Percentiles rank a stretch among this genome's conserved stretches.
These are phyloP conservation scores for Cavia aperea DNA, from an alignment of 2,113 vertebrate species.

Conservation along the genomic window DNA sequence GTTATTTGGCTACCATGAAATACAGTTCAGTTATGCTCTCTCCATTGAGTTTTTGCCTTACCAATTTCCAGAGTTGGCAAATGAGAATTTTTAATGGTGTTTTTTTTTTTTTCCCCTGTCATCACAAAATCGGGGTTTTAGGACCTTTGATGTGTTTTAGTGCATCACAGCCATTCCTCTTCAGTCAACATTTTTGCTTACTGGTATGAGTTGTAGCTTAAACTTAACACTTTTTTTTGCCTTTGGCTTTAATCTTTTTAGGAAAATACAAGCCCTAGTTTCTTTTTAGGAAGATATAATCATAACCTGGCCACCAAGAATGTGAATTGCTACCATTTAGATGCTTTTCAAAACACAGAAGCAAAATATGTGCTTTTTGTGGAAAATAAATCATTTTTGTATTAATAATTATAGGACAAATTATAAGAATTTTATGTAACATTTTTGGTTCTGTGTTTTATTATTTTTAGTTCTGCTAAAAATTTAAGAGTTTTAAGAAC, in stretches of 20 bases:
- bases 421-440: background rate
- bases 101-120: background rate
- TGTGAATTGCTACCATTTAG: background rate
- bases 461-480: background rate
- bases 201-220: background rate
- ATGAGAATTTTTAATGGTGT: accelerated
- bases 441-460: background rate
- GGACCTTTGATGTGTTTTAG: background rate
- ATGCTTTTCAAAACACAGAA: background rate
- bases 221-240: background rate
- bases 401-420: background rate
- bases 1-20: background rate
- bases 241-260: background rate
- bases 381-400: background rate
- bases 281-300: background rate
- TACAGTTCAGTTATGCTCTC: background rate
- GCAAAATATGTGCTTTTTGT: background rate
- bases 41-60: background rate
- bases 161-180: background rate
- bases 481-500: background rate
- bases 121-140: background rate
- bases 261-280: background rate
- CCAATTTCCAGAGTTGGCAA: background rate
- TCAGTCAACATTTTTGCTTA: background rate
- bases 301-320: background rate